Base-by-base conservation (phyloP, 2,888 invertebrate genomes). In the Noctua janthina region DNA sequence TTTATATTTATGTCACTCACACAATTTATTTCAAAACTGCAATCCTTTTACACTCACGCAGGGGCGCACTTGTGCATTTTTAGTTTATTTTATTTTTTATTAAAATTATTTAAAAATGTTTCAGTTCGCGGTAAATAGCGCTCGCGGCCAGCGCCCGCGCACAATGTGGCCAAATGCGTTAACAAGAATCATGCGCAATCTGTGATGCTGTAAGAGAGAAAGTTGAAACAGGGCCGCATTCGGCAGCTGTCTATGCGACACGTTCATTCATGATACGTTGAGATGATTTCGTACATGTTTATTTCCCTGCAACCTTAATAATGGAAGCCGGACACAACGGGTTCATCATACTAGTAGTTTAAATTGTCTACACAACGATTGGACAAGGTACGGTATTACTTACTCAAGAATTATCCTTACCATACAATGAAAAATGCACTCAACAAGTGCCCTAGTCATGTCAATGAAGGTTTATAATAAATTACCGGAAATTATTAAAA, bases 121-220 rank as follows among this genome's bases (percentile, higher is more conserved):
- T 88, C 80, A 62, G 74, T 56, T 82, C 88, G 89, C 90, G 89
- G 90, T 85, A 88, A 90, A 92, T 91, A 82, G 89, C 90, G 90
- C 87, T 90, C 88, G 88, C 87, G 87, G 82, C 81, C 76, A 85
- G 93, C 93, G 93, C 92, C 89, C 83, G 93, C 94, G 93, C 93
- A 89, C 91, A 84, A 86, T 89, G 87, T 89, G 89, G 88, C 89
- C 93, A 90, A 94, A 92, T 93, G 93, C 93, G 93, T 90, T 93
- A 93, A 93, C 94, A 90, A 92, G 92, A 91, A 90, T 88, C 91
- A 87, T 91, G 93, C 93, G 94, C 95, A 93, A 94, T 91, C 90
- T 89, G 87, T 91, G 94, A 94, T 96, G 96, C 95, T 95, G 96
- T 95, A 96, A 96, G 87, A 96, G 96, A 93, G 96, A 96, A 96